Percentiles rank a stretch among this genome's conserved stretches.
phyloP scores from a whole-genome alignment of 35 echinoderm and acorn worm genomes.

The Nesometra sesokonis region DNA sequence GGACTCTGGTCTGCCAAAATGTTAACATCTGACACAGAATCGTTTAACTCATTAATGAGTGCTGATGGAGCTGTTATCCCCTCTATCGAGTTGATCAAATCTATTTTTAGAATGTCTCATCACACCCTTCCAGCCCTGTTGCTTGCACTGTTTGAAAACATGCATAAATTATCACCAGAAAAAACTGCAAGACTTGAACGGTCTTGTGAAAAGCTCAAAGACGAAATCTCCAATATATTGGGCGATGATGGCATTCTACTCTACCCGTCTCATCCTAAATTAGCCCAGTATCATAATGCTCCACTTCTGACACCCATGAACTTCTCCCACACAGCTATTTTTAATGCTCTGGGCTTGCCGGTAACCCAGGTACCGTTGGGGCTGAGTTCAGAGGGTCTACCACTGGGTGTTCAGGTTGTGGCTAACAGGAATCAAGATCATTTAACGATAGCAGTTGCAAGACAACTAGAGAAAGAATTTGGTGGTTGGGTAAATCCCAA shows the following conservation, averaged over 20 bases:
- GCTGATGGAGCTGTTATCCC: conserved; percentile 54
- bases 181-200: conserved; percentile 22
- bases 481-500: conserved; percentile 56
- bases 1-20: conserved; percentile 79
- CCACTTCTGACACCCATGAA: conserved; percentile 69
- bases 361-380: conserved; percentile 86
- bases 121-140: conserved; percentile 81
- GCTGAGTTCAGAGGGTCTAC: conserved; percentile 62
- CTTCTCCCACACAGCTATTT: conserved; percentile 72
- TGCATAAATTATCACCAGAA: conserved; percentile 52
- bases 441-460: conserved; percentile 70
- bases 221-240: conserved; percentile 49
- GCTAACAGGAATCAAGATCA: conserved; percentile 71
- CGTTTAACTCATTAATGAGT: conserved; percentile 51
- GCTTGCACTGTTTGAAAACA: conserved; percentile 52
- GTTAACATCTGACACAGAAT: conserved; percentile 41
- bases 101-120: conserved; percentile 47
- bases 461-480: conserved; percentile 74
- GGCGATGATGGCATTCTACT: conserved; percentile 74
- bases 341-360: conserved; percentile 77
- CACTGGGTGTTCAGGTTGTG: conserved; percentile 79
- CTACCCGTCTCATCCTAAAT: conserved; percentile 89
- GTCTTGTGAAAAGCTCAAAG: conserved; percentile 45
- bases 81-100: conserved; percentile 42
- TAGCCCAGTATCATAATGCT: conserved; percentile 88